Conservation (phyloP, 2,888 invertebrate species). For the Ennomos fuscantarius region DNA sequence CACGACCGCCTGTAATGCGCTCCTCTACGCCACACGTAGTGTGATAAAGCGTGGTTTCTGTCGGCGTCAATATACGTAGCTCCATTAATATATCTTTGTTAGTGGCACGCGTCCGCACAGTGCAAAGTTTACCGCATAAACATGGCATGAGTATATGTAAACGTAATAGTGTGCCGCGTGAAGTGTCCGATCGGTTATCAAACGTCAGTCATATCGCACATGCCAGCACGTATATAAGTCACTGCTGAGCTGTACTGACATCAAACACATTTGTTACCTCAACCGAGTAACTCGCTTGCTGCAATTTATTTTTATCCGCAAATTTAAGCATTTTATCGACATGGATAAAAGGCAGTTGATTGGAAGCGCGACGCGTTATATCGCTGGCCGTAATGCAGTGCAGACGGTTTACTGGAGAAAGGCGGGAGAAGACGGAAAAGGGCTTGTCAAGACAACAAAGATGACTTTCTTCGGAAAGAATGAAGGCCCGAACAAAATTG, state of each 20-base stretch:
- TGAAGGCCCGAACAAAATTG: conserved; percentile 73
- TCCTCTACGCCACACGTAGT: conserved; percentile 2
- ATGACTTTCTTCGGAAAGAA: conserved; percentile 85
- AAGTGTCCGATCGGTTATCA: conserved; percentile 52
- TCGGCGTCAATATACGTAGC: conserved; percentile 5
- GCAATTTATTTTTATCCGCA: conserved; percentile 5
- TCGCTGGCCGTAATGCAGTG: conserved; percentile 89
- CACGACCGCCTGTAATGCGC: conserved; percentile 29
- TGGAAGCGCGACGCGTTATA: conserved; percentile 89
- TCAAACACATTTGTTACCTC: conserved; percentile 29
- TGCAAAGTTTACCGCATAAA: conserved; percentile 65
- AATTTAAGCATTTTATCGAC: conserved; percentile 15
- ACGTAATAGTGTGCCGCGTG: conserved; percentile 47
- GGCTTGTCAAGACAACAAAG: conserved; percentile 83
- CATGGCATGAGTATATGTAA: conserved; percentile 37
- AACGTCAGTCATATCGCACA: conserved; percentile 55
- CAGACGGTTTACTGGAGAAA: conserved; percentile 92
- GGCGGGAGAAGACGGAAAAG: conserved; percentile 73
- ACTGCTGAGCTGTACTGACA: conserved; percentile 13
- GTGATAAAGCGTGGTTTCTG: conserved; percentile 15
- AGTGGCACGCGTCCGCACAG: conserved; percentile 62
- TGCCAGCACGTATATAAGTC: conserved; percentile 58
- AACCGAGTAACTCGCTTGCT: conserved; percentile 16
- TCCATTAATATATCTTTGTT: conserved; percentile 17
- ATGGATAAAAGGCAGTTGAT: conserved; percentile 86